Evolutionary conservation across 1,140 invertebrate species (phyloP).

Genomic region (Polyergus mexicanus): DNA sequence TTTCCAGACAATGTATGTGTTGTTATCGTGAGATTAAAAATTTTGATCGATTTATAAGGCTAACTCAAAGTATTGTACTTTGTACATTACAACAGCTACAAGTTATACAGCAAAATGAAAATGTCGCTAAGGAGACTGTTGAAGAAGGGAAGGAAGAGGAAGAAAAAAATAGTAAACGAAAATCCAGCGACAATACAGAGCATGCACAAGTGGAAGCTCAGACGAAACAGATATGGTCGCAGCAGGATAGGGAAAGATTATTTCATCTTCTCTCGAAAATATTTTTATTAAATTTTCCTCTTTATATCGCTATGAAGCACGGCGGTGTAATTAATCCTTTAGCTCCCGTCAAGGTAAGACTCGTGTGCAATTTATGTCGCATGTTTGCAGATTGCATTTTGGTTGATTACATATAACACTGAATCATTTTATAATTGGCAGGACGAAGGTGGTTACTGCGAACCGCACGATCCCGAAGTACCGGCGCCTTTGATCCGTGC

Average conservation of each 20-base stretch:
- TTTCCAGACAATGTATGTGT: conserved; percentile 95
- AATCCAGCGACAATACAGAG: conserved; percentile 66
- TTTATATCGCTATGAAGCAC: conserved; percentile 97
- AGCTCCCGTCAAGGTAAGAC: conserved; percentile 82
- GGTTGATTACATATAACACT: neutral
- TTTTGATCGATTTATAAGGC: conserved; percentile 94
- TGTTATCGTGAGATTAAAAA: conserved; percentile 96
- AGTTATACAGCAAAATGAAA: conserved; percentile 89
- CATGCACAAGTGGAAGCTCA: conserved; percentile 64
- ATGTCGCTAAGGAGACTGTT: conserved; percentile 78
- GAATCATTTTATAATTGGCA: conserved; percentile 59
- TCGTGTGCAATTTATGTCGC: neutral
- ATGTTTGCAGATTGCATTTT: neutral
- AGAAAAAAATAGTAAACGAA: conserved; percentile 75
- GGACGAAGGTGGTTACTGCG: conserved; percentile 91
- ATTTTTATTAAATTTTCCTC: conserved; percentile 95
- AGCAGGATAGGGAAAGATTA: conserved; percentile 92
- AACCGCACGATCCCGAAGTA: conserved; percentile 96
- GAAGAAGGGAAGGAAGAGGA: conserved; percentile 76
- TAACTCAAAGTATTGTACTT: conserved; percentile 93
- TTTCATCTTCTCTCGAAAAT: conserved; percentile 93
- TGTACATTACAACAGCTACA: conserved; percentile 92
- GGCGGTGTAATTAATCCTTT: conserved; percentile 83
- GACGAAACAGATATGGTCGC: conserved; percentile 87
- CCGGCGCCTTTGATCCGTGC: conserved; percentile 95